A percentile compares a stretch with the other conserved stretches of the same genome.
These are phyloP conservation scores for Capreolus pygargus DNA, from an alignment of 2,113 vertebrate genomes.

Conservation along the genomic window DNA sequence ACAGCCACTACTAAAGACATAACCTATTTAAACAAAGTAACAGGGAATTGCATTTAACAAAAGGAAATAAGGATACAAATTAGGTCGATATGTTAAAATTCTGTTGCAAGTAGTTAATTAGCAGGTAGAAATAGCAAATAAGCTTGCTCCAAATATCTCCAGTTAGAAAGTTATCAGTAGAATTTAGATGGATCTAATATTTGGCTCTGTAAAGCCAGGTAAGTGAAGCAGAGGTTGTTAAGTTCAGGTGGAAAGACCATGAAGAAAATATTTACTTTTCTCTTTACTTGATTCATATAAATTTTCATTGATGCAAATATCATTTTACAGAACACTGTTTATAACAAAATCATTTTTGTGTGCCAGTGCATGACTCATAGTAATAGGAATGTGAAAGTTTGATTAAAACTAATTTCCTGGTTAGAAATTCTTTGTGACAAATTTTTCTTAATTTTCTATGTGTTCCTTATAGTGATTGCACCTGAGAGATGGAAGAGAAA, in stretches of 20 bases:
- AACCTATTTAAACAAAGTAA: conserved; percentile 41
- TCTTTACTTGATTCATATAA: neutral
- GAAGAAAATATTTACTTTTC: neutral
- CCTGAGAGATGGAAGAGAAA: neutral
- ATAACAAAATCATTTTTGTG: neutral
- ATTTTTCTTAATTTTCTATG: neutral
- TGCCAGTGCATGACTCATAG: neutral
- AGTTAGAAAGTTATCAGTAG: neutral
- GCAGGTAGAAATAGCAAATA: conserved; percentile 48
- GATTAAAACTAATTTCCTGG: neutral
- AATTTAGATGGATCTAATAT: neutral
- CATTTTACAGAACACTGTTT: neutral
- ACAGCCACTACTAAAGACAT: neutral
- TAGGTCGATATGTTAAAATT: conserved; percentile 31
- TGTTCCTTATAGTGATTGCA: neutral
- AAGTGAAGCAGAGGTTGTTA: neutral
- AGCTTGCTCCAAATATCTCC: neutral
- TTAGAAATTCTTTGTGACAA: neutral
- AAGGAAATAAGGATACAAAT: conserved; percentile 3
- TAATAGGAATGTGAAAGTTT: neutral
- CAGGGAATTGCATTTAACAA: neutral
- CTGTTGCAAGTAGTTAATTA: conserved; percentile 41
- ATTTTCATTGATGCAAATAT: neutral
- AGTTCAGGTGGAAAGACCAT: neutral
- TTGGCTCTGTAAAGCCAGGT: neutral